Evolutionary conservation across 2,113 vertebrate genomes (phyloP), one percentile per base, ranked within the genome.

Genomic region (Crotalus tigris): DNA sequence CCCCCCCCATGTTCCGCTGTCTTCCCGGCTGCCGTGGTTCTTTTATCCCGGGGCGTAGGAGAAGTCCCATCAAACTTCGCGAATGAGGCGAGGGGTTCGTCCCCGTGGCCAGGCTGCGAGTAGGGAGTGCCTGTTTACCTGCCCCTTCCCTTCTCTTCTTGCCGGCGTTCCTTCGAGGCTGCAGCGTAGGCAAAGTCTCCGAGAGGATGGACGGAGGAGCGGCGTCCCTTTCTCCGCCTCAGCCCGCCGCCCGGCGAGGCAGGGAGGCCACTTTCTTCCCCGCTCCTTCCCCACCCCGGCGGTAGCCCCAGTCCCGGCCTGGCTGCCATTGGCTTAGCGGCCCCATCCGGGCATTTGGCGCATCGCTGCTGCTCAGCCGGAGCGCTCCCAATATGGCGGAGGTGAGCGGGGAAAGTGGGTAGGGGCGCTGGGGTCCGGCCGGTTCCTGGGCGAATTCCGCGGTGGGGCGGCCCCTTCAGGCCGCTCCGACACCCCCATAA

Each of bases 341-440:
- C 96, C 95, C 97, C 95, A 99, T 99, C 98, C 99, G 99, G 99
- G 98, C 98, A 98, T 98, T 98, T 97, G 95, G 97, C 97, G 97
- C 97, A 97, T 96, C 97, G 97, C 98, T 97, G 98, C 97, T 97
- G 97, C 99, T 98, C 98, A 98, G 98, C 98, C 98, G 94, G 97
- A 98, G 98, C 98, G 98, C 98, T 98, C 98, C 98, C 98, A 99
- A 99, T 98, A 99, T 99, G 99, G 99, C 99, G 99, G 99, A 99
- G 99, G 99, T 99, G 98, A 99, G 99, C 96, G 97, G 98, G 98
- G 98, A 98, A 98, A 98, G 97, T 96, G 98, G 98, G 97, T 94
- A 98, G 97, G 98, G 98, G 98, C 95, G 96, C 19, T 94, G 96
- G 97, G 95, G 96, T 98, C 95, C 55, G 89, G 95, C 92, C 53